Evolutionary conservation across 2,888 invertebrate species (phyloP).

Genomic region (Endotricha flammealis): DNA sequence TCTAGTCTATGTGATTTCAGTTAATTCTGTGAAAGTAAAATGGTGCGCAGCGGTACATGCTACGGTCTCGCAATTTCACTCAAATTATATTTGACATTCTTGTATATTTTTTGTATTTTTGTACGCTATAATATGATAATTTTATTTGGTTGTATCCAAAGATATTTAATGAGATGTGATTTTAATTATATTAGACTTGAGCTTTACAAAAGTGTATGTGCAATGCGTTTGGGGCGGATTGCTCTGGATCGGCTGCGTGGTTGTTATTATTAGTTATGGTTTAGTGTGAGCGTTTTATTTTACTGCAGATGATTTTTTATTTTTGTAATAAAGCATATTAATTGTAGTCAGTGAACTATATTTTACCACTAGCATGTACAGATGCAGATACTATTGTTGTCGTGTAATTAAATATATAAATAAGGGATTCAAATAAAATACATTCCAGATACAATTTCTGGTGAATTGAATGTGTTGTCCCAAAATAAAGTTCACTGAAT

Average conservation of each 20-base stretch:
- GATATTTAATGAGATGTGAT: conserved; percentile 76
- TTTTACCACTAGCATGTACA: no score
- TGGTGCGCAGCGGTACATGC: conserved; percentile 24
- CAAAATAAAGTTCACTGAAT: no score
- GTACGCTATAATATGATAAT: conserved; percentile 63
- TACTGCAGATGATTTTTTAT: conserved; percentile 23
- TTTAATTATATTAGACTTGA: conserved; percentile 65
- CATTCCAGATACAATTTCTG: no score
- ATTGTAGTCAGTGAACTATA: conserved; percentile 7
- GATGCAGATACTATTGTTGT: no score
- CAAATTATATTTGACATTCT: conserved; percentile 47
- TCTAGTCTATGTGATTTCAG: conserved; percentile 39
- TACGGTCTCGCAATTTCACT: conserved; percentile 29
- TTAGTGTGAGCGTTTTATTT: conserved; percentile 22
- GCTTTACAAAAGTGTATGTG: conserved; percentile 72
- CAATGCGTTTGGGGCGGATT: conserved; percentile 47
- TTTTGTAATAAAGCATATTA: conserved; percentile 20
- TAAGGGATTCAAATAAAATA: no score
- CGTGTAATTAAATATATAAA: no score
- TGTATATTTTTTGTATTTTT: conserved; percentile 75
- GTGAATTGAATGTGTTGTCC: no score
- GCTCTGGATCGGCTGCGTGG: conserved; percentile 42
- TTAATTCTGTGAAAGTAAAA: conserved; percentile 20
- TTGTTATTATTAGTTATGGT: conserved; percentile 48
- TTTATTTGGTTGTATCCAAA: conserved; percentile 76